These are phyloP conservation scores for Leptogaster cylindrica DNA, from an alignment of 2,888 invertebrate genomes.

Conservation along the genomic window DNA sequence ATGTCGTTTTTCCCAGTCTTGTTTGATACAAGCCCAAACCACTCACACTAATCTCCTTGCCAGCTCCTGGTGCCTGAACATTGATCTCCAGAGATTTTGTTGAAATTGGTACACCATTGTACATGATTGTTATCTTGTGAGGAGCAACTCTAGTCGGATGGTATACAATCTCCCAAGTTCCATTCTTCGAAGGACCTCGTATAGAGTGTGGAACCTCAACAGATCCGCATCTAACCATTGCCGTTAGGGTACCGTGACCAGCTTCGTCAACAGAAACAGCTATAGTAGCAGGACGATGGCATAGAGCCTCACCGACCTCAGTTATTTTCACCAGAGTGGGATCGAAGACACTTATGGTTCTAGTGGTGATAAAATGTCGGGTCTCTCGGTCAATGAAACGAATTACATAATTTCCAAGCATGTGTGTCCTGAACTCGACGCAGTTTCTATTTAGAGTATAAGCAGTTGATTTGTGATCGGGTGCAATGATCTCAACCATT, in stretches of 20 bases:
- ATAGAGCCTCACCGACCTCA: slow-evolving; percentile 78
- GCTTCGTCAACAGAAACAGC: slow-evolving; percentile 79
- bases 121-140: slow-evolving; percentile 83
- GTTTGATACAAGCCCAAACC: slow-evolving; percentile 87
- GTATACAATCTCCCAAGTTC: slow-evolving; percentile 83
- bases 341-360: slow-evolving; percentile 79
- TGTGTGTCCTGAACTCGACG: slow-evolving; percentile 77
- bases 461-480: slow-evolving; percentile 68
- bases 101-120: slow-evolving; percentile 80
- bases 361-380: slow-evolving; percentile 68
- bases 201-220: slow-evolving; percentile 83
- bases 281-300: slow-evolving; percentile 81
- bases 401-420: slow-evolving; percentile 78
- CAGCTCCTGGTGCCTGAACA: slow-evolving; percentile 70
- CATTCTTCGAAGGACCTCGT: slow-evolving; percentile 72
- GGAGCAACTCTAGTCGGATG: slow-evolving; percentile 87
- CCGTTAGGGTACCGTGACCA: slow-evolving; percentile 83
- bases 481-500: slow-evolving; percentile 70
- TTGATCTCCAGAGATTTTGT: slow-evolving; percentile 66
- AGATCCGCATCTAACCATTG: slow-evolving; percentile 81
- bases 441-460: slow-evolving; percentile 69
- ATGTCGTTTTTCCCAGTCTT: slow-evolving; percentile 79
- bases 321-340: slow-evolving; percentile 74
- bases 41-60: slow-evolving; percentile 74
- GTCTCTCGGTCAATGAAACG: slow-evolving; percentile 69